Evolutionary conservation across 2,113 vertebrate genomes (phyloP).

Genomic region (Sardina pilchardus): DNA sequence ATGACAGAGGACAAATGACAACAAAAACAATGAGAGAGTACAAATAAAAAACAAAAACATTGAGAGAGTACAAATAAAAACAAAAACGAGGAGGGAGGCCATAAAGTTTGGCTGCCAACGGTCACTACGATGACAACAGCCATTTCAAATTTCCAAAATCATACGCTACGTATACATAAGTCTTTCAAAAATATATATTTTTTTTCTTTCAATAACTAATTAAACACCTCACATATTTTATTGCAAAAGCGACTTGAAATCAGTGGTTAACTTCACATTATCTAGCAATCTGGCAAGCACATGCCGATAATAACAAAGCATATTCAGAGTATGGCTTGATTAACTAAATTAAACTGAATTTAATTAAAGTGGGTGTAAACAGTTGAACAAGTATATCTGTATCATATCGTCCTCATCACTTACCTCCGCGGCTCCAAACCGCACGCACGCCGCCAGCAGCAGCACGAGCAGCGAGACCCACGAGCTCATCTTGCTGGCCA

Average conservation of each 20-base stretch:
- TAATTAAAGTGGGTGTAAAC: not conserved
- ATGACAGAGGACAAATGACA: too few species aligned
- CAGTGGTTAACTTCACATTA: not conserved
- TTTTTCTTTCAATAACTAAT: too few species aligned
- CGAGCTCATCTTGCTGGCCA: slow-evolving; percentile 76
- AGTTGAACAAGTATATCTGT: not conserved
- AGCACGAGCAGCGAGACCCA: slow-evolving; percentile 71
- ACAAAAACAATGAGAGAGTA: too few species aligned
- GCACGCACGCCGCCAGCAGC: slow-evolving; percentile 70
- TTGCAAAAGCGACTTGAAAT: not conserved
- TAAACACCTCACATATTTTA: not conserved
- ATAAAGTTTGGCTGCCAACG: too few species aligned
- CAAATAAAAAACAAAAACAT: too few species aligned
- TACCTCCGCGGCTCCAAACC: slow-evolving; percentile 67
- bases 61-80: too few species aligned
- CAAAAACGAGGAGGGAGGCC: too few species aligned
- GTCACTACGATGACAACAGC: too few species aligned
- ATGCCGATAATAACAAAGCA: not conserved
- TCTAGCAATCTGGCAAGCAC: not conserved
- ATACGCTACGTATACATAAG: too few species aligned
- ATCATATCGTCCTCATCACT: too few species aligned
- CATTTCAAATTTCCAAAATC: too few species aligned
- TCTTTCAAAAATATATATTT: too few species aligned
- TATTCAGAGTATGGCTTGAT: not conserved
- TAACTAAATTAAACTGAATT: not conserved